These are phyloP conservation scores for Drosophila nigritarsus DNA, from an alignment of 2,888 invertebrate species.

Conservation along the genomic window DNA sequence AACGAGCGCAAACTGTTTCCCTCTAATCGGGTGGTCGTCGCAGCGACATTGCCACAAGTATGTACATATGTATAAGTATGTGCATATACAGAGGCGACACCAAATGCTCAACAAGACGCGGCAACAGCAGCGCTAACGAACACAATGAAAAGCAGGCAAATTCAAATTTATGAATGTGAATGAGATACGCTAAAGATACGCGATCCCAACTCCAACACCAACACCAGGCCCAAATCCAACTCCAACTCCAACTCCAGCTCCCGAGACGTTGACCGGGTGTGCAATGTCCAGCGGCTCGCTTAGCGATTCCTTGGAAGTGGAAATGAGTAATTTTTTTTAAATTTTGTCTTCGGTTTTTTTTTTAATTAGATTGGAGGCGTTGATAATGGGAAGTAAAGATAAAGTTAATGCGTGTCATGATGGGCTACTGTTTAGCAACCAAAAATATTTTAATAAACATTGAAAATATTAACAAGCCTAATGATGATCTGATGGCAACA, in stretches of 20 bases:
- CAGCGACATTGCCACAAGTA: constrained; percentile 6
- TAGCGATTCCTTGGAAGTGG: constrained; percentile 78
- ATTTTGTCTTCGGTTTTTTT: constrained; percentile 54
- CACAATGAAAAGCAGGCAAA: constrained; percentile 66
- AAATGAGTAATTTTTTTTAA: constrained; percentile 80
- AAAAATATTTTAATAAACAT: constrained; percentile 36
- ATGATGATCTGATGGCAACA: constrained; percentile 46
- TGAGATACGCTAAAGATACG: constrained; percentile 76
- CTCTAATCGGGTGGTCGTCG: constrained; percentile 70
- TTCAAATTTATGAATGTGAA: constrained; percentile 82
- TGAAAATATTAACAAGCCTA: constrained; percentile 58
- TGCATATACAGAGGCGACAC: constrained; percentile 17
- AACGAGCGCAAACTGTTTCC: constrained; percentile 55
- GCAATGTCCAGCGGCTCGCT: constrained; percentile 63
- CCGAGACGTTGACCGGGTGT: constrained; percentile 50
- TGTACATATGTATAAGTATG: neutral
- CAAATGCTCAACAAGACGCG: constrained; percentile 47
- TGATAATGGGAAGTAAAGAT: constrained; percentile 62
- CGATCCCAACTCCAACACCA: constrained; percentile 21
- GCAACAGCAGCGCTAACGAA: constrained; percentile 42
- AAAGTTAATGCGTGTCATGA: constrained; percentile 63
- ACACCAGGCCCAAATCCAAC: constrained; percentile 3
- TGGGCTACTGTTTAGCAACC: constrained; percentile 56
- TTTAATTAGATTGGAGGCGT: constrained; percentile 73
- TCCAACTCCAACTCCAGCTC: constrained; percentile 10